These are phyloP conservation scores for Pachycephala philippinensis DNA, from an alignment of 2,113 vertebrate genomes.

Conservation along the genomic window DNA sequence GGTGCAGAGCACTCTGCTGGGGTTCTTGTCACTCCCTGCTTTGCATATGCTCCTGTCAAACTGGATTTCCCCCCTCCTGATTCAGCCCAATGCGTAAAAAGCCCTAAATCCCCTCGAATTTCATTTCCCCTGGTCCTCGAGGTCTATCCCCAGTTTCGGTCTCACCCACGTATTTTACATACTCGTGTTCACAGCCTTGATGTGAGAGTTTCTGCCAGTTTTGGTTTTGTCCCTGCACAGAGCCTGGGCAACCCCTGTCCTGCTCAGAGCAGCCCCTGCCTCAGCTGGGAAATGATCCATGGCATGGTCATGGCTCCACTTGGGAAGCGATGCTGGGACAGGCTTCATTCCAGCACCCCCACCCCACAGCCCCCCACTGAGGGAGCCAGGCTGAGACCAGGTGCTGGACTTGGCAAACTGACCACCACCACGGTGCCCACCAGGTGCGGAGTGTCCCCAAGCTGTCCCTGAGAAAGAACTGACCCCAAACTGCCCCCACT, in stretches of 20 bases:
- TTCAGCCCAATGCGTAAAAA: background rate
- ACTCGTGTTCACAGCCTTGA: background rate
- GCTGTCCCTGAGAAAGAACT: background rate
- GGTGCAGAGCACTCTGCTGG: background rate
- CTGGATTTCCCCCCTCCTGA: background rate
- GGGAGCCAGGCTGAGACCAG: background rate
- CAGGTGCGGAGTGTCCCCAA: background rate
- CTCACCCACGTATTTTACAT: background rate
- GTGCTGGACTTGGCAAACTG: background rate
- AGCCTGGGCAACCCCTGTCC: rapidly evolving
- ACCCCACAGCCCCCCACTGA: background rate
- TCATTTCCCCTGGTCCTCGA: background rate
- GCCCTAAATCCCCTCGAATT: background rate
- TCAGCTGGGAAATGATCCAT: background rate
- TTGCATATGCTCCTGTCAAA: background rate
- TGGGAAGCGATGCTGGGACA: rapidly evolving
- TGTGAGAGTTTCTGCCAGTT: background rate
- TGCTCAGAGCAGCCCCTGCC: background rate
- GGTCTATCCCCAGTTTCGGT: background rate
- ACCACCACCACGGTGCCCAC: rapidly evolving
- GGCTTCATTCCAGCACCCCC: background rate
- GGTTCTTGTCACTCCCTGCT: background rate
- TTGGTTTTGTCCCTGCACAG: rapidly evolving
- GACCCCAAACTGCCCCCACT: background rate
- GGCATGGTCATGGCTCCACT: rapidly evolving